phyloP scores from a whole-genome alignment of 23 tunicate species.

The Ciona savignyi region DNA sequence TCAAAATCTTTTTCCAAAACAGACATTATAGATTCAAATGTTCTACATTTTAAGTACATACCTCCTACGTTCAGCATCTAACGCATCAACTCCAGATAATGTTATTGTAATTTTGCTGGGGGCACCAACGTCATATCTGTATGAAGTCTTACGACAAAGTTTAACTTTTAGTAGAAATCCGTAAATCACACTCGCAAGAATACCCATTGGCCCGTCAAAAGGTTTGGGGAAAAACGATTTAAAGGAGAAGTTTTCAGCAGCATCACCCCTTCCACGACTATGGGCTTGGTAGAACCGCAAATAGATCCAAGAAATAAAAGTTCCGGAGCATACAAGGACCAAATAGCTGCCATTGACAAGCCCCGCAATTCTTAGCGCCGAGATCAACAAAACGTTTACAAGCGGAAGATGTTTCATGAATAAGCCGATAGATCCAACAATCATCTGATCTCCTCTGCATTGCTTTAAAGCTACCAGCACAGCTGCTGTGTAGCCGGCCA shows the following conservation, averaged over 20 bases:
- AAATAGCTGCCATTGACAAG: conserved; percentile 34
- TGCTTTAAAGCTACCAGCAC: conserved; percentile 79
- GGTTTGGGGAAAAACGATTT: conserved; percentile 82
- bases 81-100: conserved; percentile 71
- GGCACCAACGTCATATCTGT: conserved; percentile 96
- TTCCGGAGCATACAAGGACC: conserved; percentile 24
- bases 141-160: conserved; percentile 80
- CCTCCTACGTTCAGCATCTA: conserved; percentile 96
- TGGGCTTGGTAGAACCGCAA: conserved; percentile 89
- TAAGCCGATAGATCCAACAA: conserved; percentile 70
- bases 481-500: conserved; percentile 53
- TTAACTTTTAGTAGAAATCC: conserved; percentile 52
- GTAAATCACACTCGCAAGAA: conserved; percentile 34
- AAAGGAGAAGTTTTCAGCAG: conserved; percentile 77
- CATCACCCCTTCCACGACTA: conserved; percentile 91
- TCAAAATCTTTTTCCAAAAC: too few relatives aligned
- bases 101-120: conserved; percentile 87
- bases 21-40: too few relatives aligned
- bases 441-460: conserved; percentile 68
- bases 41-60: too few relatives aligned
- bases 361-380: conserved; percentile 22
- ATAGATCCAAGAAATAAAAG: conserved; percentile 69
- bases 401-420: conserved; percentile 61
- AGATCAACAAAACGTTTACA: conserved; percentile 9
- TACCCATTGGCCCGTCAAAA: conserved; percentile 68